Percentiles rank a stretch among this genome's conserved stretches.
Conservation (phyloP, 2,113 vertebrate species). For the Plecturocebus donacophilus region DNA sequence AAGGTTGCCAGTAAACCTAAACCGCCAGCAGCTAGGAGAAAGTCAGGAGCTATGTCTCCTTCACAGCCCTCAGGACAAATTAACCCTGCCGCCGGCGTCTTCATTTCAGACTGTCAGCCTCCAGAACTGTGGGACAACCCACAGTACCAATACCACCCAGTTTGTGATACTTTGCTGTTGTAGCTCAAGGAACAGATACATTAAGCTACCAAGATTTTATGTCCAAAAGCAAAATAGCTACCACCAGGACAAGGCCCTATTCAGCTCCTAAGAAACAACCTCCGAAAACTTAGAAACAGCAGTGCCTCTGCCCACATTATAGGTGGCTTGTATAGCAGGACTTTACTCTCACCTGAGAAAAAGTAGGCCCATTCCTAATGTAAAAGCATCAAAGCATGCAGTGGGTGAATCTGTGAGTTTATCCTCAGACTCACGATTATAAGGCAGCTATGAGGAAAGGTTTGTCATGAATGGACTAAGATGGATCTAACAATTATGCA, state of each 20-base stretch:
- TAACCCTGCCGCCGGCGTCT: accelerated
- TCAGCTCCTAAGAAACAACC: not conserved
- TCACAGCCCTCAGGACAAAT: not conserved
- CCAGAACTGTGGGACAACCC: not conserved
- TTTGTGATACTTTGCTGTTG: too few species aligned
- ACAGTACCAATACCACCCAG: too few species aligned
- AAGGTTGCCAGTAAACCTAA: not conserved
- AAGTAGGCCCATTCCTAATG: accelerated
- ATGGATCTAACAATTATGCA: not conserved
- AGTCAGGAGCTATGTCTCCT: not conserved
- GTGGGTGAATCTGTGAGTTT: not conserved
- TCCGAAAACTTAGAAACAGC: not conserved
- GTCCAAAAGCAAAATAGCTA: not conserved
- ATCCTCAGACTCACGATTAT: not conserved
- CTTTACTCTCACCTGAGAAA: accelerated
- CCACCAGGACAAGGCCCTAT: not conserved
- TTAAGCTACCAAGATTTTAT: not conserved
- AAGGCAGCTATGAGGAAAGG: not conserved
- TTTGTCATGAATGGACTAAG: not conserved
- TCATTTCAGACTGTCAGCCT: not conserved
- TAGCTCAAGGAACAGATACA: not conserved
- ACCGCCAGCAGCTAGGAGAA: too few species aligned
- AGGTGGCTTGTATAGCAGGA: not conserved
- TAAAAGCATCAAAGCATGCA: not conserved
- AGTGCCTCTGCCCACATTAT: accelerated